Percentiles rank a stretch among this genome's conserved stretches.
phyloP scores from a whole-genome alignment of 2,888 invertebrate species.

The Scaptomyza tumidula region DNA sequence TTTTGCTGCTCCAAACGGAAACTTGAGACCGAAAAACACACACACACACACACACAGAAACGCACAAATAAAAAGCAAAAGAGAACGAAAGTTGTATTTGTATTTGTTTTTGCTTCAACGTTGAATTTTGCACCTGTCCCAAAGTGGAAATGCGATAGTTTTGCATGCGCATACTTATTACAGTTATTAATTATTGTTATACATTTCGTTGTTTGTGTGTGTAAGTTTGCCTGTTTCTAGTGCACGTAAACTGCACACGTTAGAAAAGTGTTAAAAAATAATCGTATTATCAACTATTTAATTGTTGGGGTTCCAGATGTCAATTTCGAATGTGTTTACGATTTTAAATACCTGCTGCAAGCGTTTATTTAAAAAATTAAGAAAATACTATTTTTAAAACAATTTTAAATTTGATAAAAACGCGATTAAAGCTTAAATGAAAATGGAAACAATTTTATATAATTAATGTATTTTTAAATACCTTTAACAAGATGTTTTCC shows the following conservation, averaged over 20 bases:
- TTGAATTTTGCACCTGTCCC: slow-evolving; percentile 58
- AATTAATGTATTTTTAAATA: too few relatives aligned
- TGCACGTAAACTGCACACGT: neutral
- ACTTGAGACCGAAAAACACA: slow-evolving; percentile 30
- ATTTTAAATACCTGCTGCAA: neutral
- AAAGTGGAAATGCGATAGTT: slow-evolving; percentile 47
- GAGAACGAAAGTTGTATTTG: slow-evolving; percentile 45
- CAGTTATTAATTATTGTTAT: slow-evolving; percentile 26
- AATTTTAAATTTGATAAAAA: too few relatives aligned
- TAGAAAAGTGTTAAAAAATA: neutral
- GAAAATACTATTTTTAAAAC: too few relatives aligned
- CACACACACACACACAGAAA: too few relatives aligned
- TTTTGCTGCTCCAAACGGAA: slow-evolving; percentile 23
- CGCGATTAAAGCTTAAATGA: too few relatives aligned
- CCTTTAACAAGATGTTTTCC: too few relatives aligned
- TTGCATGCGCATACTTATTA: slow-evolving; percentile 13
- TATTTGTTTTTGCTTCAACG: slow-evolving; percentile 7
- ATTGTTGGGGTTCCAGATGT: neutral
- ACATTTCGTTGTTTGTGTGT: slow-evolving; percentile 1
- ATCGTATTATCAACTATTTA: neutral
- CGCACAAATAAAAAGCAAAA: slow-evolving; percentile 14
- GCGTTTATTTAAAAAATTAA: too few relatives aligned
- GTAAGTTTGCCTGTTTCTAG: neutral
- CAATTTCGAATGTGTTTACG: neutral
- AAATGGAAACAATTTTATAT: too few relatives aligned